Evolutionary conservation across 1,140 invertebrate species (phyloP).

Genomic region (Venturia canescens): DNA sequence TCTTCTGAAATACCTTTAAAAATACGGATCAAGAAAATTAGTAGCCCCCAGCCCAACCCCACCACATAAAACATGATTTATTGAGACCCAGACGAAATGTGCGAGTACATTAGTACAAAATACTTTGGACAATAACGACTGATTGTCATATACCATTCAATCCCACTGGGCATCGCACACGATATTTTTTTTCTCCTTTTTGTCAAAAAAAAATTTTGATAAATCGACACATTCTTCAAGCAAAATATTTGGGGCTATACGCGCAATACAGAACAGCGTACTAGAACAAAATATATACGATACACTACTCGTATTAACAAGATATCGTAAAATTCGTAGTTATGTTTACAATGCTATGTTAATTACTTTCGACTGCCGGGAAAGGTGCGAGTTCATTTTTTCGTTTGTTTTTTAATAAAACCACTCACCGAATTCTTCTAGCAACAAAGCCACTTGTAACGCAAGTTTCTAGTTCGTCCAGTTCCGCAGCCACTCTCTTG

Average conservation of each 20-base stretch:
- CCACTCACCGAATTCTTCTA: slow-evolving; percentile 35
- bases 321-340: slow-evolving; percentile 23
- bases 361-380: slow-evolving; percentile 7
- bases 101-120: slow-evolving; percentile 34
- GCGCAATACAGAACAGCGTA: slow-evolving; percentile 22
- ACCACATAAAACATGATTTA: slow-evolving; percentile 39
- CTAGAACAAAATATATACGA: slow-evolving; percentile 20
- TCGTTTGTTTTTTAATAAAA: slow-evolving; percentile 11
- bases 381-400: not conserved
- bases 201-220: not conserved
- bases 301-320: slow-evolving; percentile 29
- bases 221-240: slow-evolving; percentile 5
- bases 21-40: slow-evolving; percentile 32
- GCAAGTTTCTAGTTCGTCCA: not conserved
- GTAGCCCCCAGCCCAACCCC: slow-evolving; percentile 43
- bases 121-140: slow-evolving; percentile 9
- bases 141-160: slow-evolving; percentile 11
- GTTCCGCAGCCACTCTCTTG: not conserved
- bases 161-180: slow-evolving; percentile 13
- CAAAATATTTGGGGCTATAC: slow-evolving; percentile 26
- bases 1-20: slow-evolving; percentile 37
- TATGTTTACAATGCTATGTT: not conserved
- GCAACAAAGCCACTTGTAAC: slow-evolving; percentile 30
- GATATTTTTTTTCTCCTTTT: not conserved
- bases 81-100: slow-evolving; percentile 32